Evolutionary conservation across 2,888 invertebrate species (phyloP).

Genomic region (Drosophila conformis): DNA sequence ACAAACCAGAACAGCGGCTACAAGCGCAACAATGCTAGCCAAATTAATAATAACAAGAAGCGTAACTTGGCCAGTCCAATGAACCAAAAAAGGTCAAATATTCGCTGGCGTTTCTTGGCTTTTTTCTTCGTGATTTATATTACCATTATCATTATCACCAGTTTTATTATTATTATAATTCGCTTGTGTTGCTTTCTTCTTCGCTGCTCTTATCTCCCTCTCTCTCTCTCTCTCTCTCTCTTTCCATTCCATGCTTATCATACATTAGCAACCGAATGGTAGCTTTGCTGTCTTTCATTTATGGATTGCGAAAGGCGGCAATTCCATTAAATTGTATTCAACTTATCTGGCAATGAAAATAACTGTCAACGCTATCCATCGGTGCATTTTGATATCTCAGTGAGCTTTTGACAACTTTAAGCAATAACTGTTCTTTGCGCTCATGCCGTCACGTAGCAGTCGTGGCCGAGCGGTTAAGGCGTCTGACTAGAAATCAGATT

Average conservation of each 20-base stretch:
- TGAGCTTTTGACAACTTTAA: neutral
- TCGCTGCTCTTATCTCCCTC: neutral
- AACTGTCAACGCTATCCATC: neutral
- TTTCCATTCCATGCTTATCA: conserved; percentile 5
- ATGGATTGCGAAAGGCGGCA: conserved; percentile 8
- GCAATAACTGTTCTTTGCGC: neutral
- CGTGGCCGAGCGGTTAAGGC: conserved; percentile 73
- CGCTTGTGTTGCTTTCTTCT: conserved; percentile 46
- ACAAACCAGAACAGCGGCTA: conserved; percentile 6
- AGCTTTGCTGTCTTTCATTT: neutral
- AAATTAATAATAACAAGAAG: conserved; percentile 7
- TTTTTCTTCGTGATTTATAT: conserved; percentile 1
- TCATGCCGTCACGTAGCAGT: conserved; percentile 21
- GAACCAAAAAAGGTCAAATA: conserved; percentile 73
- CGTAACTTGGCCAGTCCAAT: conserved; percentile 60
- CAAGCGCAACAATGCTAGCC: neutral
- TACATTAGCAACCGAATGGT: neutral
- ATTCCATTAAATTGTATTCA: neutral
- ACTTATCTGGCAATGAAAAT: neutral
- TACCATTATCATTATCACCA: conserved; percentile 5
- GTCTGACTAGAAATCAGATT: conserved; percentile 86
- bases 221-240: neutral
- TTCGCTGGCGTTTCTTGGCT: conserved; percentile 40
- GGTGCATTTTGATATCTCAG: neutral
- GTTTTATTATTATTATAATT: conserved; percentile 26